Conservation (phyloP, 2,113 vertebrate species). For the Oenanthe melanoleuca region DNA sequence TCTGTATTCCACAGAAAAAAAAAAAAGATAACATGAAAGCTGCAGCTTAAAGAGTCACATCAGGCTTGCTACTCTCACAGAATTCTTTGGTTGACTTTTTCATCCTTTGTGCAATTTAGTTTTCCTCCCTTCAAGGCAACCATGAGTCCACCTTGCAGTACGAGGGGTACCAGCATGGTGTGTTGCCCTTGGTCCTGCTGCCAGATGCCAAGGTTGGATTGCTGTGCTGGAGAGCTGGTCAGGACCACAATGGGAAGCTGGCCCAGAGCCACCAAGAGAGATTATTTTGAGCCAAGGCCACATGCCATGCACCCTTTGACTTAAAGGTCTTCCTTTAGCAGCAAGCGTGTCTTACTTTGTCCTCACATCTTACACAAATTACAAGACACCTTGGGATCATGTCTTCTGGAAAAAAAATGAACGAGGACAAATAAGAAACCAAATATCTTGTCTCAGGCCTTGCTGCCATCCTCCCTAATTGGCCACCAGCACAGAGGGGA, state of each 20-base stretch:
- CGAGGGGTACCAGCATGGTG: background rate
- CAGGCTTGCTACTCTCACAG: background rate
- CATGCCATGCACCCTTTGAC: background rate
- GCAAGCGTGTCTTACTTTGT: background rate
- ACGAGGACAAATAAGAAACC: background rate
- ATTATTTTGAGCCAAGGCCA: background rate
- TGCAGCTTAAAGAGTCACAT: background rate
- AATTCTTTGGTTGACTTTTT: background rate
- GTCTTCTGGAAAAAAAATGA: background rate
- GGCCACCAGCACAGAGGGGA: background rate
- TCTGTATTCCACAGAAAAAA: background rate
- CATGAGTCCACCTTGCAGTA: rapidly evolving
- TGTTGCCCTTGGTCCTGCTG: background rate
- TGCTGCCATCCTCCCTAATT: background rate
- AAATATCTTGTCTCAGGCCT: background rate
- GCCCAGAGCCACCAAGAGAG: background rate
- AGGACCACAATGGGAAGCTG: background rate
- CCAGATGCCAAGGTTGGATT: background rate
- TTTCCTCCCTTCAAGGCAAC: background rate
- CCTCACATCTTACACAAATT: background rate
- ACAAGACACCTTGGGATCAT: background rate
- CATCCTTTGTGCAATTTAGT: background rate
- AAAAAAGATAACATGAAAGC: background rate
- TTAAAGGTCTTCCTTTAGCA: background rate
- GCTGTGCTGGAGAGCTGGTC: background rate